Evolutionary conservation across 37 sponge, comb jelly and placozoan genomes (phyloP).

Genomic region (Beroe forskalii): DNA sequence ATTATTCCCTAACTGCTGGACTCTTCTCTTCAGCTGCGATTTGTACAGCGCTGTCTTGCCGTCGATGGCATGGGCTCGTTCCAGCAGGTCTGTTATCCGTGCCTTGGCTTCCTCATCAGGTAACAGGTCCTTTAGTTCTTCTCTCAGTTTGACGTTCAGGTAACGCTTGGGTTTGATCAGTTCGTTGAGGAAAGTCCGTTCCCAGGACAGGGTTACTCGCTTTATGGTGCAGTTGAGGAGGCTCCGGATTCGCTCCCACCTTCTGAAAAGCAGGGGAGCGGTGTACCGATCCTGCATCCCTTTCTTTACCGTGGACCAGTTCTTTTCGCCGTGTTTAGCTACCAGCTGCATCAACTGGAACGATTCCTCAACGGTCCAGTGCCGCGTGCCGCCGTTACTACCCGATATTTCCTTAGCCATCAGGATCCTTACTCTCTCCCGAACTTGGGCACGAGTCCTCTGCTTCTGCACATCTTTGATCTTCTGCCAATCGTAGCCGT

Average conservation of each 20-base stretch:
- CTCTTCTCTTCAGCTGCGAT: not conserved
- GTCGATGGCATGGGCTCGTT: not conserved
- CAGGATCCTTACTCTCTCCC: conserved; percentile 26
- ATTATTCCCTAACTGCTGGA: not conserved
- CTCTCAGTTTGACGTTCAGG: not conserved
- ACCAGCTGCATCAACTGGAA: not conserved
- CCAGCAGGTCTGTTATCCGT: not conserved
- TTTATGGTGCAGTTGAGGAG: not conserved
- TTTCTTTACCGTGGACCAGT: conserved; percentile 4
- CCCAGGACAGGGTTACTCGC: conserved; percentile 17
- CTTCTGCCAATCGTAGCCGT: conserved; percentile 60
- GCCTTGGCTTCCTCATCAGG: not conserved
- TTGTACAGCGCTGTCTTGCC: not conserved
- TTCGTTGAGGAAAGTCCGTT: conserved; percentile 10
- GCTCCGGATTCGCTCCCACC: not conserved
- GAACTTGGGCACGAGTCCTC: conserved; percentile 42
- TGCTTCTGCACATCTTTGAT: conserved; percentile 20
- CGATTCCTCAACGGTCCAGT: conserved; percentile 7
- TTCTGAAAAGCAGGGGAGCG: conserved; percentile 27
- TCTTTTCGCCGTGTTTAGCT: not conserved
- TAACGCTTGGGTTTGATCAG: not conserved
- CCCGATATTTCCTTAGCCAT: conserved; percentile 29
- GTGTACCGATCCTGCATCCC: not conserved
- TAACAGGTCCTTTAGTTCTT: not conserved
- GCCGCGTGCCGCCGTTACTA: conserved; percentile 1